Percentiles rank a stretch among this genome's conserved stretches.
phyloP scores from a whole-genome alignment of 2,113 vertebrate species.

The Eclectus roratus region DNA sequence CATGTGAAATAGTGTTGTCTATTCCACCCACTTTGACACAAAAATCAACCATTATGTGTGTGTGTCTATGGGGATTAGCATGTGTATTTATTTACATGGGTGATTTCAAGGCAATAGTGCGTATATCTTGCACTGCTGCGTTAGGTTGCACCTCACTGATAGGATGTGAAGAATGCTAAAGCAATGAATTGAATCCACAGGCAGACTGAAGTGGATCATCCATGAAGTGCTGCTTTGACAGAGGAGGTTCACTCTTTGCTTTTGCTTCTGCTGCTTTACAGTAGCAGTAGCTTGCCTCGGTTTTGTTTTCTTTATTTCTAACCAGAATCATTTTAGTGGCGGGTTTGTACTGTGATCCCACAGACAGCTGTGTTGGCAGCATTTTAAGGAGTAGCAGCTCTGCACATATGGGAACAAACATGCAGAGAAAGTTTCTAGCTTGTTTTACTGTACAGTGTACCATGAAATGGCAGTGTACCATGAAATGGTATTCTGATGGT shows the following conservation, averaged over 20 bases:
- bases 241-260: neutral
- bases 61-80: neutral
- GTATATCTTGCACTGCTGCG: neutral
- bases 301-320: neutral
- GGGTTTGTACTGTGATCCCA: neutral
- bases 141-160: neutral
- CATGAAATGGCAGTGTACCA: neutral
- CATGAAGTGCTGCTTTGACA: neutral
- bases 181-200: neutral
- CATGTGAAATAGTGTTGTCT: neutral
- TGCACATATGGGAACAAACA: neutral
- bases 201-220: neutral
- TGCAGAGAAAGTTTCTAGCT: neutral
- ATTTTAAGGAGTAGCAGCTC: neutral
- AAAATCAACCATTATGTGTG: neutral
- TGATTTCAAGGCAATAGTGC: neutral
- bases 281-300: neutral
- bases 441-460: neutral
- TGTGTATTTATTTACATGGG: neutral
- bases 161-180: neutral
- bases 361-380: neutral
- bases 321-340: neutral
- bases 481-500: neutral
- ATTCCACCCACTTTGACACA: constrained; percentile 9
- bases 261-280: neutral